A percentile compares a stretch with the other conserved stretches of the same genome.
Conservation (phyloP, 2,888 invertebrate genomes). For the Leptinotarsa tumamoca region DNA sequence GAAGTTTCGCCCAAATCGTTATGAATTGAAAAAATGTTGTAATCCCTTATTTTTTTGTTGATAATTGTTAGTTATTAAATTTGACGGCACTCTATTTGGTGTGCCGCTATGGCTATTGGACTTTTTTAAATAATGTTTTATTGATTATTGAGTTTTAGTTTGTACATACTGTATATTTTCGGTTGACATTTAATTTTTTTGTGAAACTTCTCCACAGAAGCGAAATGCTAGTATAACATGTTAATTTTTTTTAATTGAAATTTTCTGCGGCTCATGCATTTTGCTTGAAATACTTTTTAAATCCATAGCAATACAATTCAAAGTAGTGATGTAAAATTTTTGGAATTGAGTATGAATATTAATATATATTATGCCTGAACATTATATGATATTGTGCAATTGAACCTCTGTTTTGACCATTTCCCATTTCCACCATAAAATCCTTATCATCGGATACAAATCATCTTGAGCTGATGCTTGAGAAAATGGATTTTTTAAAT, state of each 20-base stretch:
- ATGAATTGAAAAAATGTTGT: conserved; percentile 27
- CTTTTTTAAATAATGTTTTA: conserved; percentile 35
- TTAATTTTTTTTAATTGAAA: conserved; percentile 33
- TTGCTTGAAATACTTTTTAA: conserved; percentile 40
- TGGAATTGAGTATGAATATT: conserved; percentile 44
- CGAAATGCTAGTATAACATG: conserved; percentile 38
- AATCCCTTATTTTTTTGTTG: conserved; percentile 32
- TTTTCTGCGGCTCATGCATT: conserved; percentile 38
- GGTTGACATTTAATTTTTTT: conserved; percentile 36
- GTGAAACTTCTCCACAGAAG: conserved; percentile 36
- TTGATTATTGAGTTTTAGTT: conserved; percentile 41
- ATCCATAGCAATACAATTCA: conserved; percentile 43
- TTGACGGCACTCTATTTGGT: conserved; percentile 21
- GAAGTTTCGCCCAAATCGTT: conserved; percentile 25
- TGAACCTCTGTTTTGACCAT: conserved; percentile 29
- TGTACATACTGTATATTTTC: conserved; percentile 44
- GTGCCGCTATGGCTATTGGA: conserved; percentile 37
- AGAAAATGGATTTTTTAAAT: too few species aligned
- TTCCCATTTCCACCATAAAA: conserved; percentile 1
- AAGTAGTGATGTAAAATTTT: conserved; percentile 43
- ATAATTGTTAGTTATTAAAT: conserved; percentile 35
- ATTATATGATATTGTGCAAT: conserved; percentile 33
- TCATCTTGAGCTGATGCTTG: not conserved
- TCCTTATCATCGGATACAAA: not conserved
- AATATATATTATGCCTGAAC: conserved; percentile 44